A percentile compares a stretch with the other conserved stretches of the same genome.
Evolutionary conservation across 2,888 invertebrate genomes (phyloP).

Genomic region (Lucinisca nassula): DNA sequence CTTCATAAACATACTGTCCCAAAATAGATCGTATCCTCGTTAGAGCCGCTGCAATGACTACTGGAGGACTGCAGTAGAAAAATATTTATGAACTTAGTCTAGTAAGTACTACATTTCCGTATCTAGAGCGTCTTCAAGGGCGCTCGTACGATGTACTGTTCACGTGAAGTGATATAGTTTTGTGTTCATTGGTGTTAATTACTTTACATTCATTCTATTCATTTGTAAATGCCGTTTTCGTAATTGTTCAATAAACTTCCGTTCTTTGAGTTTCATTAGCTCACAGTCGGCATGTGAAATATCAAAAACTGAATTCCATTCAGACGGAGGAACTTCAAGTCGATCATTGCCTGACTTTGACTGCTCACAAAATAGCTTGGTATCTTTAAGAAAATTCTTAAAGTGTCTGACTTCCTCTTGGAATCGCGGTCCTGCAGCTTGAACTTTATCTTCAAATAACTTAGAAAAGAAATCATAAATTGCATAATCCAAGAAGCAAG

Average conservation of each 20-base stretch:
- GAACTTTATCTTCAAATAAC: background rate
- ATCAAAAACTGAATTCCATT: conserved; percentile 32
- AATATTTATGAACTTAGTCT: too few relatives aligned
- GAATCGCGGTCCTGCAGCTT: background rate
- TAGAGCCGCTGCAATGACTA: too few relatives aligned
- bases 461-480: conserved; percentile 35
- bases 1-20: too few relatives aligned
- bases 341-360: background rate
- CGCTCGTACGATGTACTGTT: too few relatives aligned
- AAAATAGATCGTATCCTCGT: too few relatives aligned
- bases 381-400: background rate
- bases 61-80: too few relatives aligned
- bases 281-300: conserved; percentile 38
- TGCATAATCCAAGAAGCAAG: conserved; percentile 49
- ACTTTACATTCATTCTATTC: too few relatives aligned
- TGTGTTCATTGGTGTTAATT: too few relatives aligned
- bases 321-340: conserved; percentile 7
- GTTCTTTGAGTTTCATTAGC: conserved; percentile 41
- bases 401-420: conserved; percentile 20
- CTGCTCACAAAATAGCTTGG: conserved; percentile 15
- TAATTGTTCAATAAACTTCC: conserved; percentile 4
- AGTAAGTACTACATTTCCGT: too few relatives aligned
- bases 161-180: too few relatives aligned
- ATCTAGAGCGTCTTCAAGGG: too few relatives aligned
- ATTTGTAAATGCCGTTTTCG: background rate